Base-by-base conservation (phyloP, 2,797 vertebrate genomes). In the Enteromius fasciolatus region DNA sequence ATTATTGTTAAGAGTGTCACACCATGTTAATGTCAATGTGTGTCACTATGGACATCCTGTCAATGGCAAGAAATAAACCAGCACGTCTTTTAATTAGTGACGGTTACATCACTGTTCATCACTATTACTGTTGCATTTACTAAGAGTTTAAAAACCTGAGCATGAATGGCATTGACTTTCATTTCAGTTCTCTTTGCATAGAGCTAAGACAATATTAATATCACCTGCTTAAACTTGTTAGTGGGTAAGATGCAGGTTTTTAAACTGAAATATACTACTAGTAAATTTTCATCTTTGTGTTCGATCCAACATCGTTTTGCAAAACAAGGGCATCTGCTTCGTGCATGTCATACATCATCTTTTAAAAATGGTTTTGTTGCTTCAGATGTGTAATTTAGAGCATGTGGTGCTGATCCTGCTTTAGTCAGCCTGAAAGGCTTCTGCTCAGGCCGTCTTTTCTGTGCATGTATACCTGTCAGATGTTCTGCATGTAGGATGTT, bases 341-440 rank as follows among this genome's bases (percentile, higher is more conserved):
- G 12, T 75, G 10, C 1, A 18, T 39, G 1, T 52, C 17, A 50
- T 50, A 52, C 25, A 20, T 18, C 18, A 31, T 52, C 3, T 52
- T 54, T 74, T 74, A 10, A 5, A 36, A 18, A 52, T 36, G 28
- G 23, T 39, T 61, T 76, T 25, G 8, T 76, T 76, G 52, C 18
- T 36, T 74, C 10, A 54, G 72, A 54, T 74, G 48, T n/a, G 50
- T 8, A 10, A n/a, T 54, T 4, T n/a, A 10, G 52, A 54, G 20
- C 33, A 76, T 76, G 7, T 59, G 52, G 14, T 41, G 73, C 52
- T 76, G 33, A 59, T 25, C 7, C 52, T 76, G 73, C 33, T 61
- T 76, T 76, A 59, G 48, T 44, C 52, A 76, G 52, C 17, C 57
- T 76, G 33, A 59, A 76, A 76, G 3, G 7, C n/a, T 41, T 76